These are phyloP conservation scores for Agrilus cyanescens DNA, from an alignment of 2,888 invertebrate species.

Conservation along the genomic window DNA sequence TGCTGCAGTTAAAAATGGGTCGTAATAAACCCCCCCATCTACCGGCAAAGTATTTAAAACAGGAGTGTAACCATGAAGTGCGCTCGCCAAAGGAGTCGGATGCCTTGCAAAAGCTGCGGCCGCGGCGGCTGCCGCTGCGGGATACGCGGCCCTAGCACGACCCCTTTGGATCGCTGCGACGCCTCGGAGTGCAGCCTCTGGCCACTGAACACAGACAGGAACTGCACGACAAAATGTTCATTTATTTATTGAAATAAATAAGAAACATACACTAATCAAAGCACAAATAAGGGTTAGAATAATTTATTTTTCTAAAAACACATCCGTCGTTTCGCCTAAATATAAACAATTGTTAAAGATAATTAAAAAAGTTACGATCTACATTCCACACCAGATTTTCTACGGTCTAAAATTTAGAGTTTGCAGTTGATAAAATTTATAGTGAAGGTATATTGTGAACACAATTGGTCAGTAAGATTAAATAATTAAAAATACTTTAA, in stretches of 20 bases:
- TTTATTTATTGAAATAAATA: slow-evolving; percentile 26
- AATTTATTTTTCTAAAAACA: background rate
- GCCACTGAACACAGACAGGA: slow-evolving; percentile 86
- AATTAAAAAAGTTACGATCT: no score
- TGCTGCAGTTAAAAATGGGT: slow-evolving; percentile 80
- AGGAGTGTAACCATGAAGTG: slow-evolving; percentile 80
- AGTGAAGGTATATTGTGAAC: no score
- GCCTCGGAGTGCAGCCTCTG: slow-evolving; percentile 75
- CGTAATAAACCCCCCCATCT: slow-evolving; percentile 81
- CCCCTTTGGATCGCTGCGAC: slow-evolving; percentile 77
- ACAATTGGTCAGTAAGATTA: no score
- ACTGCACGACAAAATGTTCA: slow-evolving; percentile 42
- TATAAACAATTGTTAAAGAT: no score
- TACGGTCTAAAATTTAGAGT: no score
- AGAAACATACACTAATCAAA: slow-evolving; percentile 1
- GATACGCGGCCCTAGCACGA: slow-evolving; percentile 51
- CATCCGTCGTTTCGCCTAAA: no score
- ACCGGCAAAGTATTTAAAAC: slow-evolving; percentile 33
- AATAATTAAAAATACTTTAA: no score
- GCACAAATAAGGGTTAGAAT: background rate
- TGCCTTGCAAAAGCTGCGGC: slow-evolving; percentile 57
- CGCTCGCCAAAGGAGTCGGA: slow-evolving; percentile 55
- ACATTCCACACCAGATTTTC: no score
- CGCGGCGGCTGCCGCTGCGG: slow-evolving; percentile 62
- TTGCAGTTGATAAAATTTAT: no score